Evolutionary conservation across 2,113 vertebrate genomes (phyloP).

Genomic region (Dromaius novaehollandiae): DNA sequence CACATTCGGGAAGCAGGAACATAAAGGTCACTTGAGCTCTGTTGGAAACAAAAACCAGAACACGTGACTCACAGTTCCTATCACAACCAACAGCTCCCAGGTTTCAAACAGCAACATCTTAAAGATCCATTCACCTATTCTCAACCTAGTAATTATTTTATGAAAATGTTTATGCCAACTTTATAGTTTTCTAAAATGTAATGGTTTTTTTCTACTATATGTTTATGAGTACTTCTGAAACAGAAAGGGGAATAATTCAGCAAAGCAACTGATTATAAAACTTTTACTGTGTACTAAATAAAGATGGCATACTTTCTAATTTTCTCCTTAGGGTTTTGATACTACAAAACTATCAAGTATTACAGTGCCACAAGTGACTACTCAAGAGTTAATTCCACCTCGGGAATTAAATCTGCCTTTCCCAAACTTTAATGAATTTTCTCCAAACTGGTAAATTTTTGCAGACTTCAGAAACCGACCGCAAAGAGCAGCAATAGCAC

Average conservation of each 20-base stretch:
- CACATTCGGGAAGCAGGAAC: background rate
- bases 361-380: background rate
- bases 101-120: background rate
- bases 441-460: background rate
- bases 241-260: background rate
- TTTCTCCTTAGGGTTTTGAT: background rate
- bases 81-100: background rate
- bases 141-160: background rate
- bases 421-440: background rate
- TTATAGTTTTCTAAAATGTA: background rate
- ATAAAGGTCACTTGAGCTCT: background rate
- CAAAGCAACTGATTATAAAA: background rate
- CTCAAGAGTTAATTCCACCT: background rate
- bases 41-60: background rate
- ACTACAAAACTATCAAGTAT: background rate
- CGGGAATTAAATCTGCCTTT: background rate
- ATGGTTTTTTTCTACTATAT: background rate
- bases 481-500: background rate
- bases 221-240: background rate
- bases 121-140: background rate
- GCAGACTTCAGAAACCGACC: background rate
- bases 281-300: background rate
- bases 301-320: background rate
- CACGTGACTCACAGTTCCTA: background rate
- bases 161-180: background rate